These are phyloP conservation scores for Acrossocheilus fasciatus DNA, from an alignment of 2,797 vertebrate species.

Conservation along the genomic window DNA sequence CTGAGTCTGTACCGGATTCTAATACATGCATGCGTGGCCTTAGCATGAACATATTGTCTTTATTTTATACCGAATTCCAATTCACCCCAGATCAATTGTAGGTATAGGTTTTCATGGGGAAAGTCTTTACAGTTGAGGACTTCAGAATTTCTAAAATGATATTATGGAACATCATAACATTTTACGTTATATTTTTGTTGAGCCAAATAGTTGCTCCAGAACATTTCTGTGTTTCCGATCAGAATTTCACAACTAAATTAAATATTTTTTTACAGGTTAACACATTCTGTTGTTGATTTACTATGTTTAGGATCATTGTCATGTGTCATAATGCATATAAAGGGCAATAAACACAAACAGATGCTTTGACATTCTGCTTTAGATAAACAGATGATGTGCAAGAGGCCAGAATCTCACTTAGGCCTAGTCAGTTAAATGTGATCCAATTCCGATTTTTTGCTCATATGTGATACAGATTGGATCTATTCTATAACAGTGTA, in stretches of 20 bases:
- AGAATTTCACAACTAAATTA: background rate
- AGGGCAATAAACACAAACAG: constrained; percentile 27
- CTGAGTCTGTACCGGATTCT: constrained; percentile 74
- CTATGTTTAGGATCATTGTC: background rate
- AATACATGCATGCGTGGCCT: constrained; percentile 50
- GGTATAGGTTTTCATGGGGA: background rate
- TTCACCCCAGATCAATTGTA: background rate
- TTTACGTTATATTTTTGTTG: background rate
- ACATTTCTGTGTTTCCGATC: background rate
- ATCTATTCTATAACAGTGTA: too few relatives aligned
- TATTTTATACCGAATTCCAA: background rate
- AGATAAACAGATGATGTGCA: constrained; percentile 17
- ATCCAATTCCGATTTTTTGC: too few relatives aligned
- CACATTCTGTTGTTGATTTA: constrained; percentile 40
- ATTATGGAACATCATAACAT: background rate
- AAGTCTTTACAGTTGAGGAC: background rate
- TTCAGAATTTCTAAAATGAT: background rate
- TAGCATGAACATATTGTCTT: constrained; percentile 75
- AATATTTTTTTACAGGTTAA: background rate
- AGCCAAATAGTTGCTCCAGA: background rate
- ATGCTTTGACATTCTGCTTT: constrained; percentile 29
- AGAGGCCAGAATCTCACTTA: background rate
- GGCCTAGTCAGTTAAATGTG: too few relatives aligned
- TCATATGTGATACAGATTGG: too few relatives aligned
- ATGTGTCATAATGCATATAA: constrained; percentile 11